phyloP scores from a whole-genome alignment of 2,888 invertebrate genomes.

The Platycheirus albimanus region DNA sequence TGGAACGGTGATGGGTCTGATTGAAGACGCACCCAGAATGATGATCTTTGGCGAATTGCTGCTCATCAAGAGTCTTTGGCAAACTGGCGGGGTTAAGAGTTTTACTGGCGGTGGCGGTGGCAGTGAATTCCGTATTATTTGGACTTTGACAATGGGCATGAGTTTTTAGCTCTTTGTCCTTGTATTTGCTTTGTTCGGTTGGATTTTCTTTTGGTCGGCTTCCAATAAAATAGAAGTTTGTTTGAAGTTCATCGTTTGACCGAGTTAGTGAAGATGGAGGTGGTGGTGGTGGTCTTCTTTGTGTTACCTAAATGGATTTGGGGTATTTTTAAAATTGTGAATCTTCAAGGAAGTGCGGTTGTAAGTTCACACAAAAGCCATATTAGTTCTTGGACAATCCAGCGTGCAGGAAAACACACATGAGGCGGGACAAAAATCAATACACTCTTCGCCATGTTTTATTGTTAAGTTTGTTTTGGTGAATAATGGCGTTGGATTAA shows the following conservation, averaged over 20 bases:
- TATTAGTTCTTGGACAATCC: constrained; percentile 14
- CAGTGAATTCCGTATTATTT: constrained; percentile 8
- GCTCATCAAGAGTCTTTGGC: constrained; percentile 28
- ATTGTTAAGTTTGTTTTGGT: no score
- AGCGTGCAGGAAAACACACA: constrained; percentile 19
- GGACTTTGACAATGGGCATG: constrained; percentile 11
- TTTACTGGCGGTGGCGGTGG: constrained; percentile 6
- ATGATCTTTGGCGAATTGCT: constrained; percentile 24
- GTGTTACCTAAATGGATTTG: constrained; percentile 52
- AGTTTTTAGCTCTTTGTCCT: constrained; percentile 39
- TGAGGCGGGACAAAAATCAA: no score
- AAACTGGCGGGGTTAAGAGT: constrained; percentile 41
- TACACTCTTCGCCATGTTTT: not conserved
- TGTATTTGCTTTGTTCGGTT: constrained; percentile 37
- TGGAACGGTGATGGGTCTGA: constrained; percentile 52
- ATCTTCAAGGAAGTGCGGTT: constrained; percentile 22
- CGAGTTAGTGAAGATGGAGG: not conserved
- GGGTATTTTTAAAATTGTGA: constrained; percentile 24
- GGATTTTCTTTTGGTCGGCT: constrained; percentile 43
- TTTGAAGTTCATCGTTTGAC: constrained; percentile 50
- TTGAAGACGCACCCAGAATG: constrained; percentile 60
- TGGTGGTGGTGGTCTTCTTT: constrained; percentile 11
- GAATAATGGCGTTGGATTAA: no score
- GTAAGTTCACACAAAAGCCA: constrained; percentile 32
- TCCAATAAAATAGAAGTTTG: constrained; percentile 29